Evolutionary conservation across 1,140 invertebrate genomes (phyloP).

Genomic region (Harpegnathos saltator): DNA sequence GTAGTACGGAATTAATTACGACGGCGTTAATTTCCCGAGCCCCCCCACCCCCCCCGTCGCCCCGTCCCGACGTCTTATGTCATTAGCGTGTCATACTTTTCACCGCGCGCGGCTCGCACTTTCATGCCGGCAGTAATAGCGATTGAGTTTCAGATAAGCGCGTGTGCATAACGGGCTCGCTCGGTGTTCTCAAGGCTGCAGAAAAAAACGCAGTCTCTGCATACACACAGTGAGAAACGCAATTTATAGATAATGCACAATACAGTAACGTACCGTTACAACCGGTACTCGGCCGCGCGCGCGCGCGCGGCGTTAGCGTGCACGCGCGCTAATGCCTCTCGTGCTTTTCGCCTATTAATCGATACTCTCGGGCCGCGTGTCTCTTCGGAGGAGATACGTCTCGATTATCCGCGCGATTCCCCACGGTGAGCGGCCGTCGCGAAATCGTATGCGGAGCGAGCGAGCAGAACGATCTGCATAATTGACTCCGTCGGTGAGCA

Average conservation of each 20-base stretch:
- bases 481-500: no score
- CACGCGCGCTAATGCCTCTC: constrained; percentile 38
- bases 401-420: constrained; percentile 8
- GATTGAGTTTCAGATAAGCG: constrained; percentile 47
- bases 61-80: constrained; percentile 21
- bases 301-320: no score
- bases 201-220: constrained; percentile 57
- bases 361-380: constrained; percentile 14
- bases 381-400: not conserved
- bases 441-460: not conserved
- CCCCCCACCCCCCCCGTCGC: not conserved
- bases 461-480: not conserved
- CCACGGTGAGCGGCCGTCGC: not conserved
- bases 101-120: constrained; percentile 40
- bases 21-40: constrained; percentile 40
- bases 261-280: constrained; percentile 61
- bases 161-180: constrained; percentile 51
- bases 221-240: constrained; percentile 52
- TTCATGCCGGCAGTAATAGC: constrained; percentile 55
- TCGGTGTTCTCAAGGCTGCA: constrained; percentile 56
- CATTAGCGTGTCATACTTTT: constrained; percentile 60
- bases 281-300: constrained; percentile 59
- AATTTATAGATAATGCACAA: constrained; percentile 63
- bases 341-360: constrained; percentile 51
- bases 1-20: constrained; percentile 43